Conservation (phyloP, 1,140 invertebrate species). For the Cyclina sinensis region DNA sequence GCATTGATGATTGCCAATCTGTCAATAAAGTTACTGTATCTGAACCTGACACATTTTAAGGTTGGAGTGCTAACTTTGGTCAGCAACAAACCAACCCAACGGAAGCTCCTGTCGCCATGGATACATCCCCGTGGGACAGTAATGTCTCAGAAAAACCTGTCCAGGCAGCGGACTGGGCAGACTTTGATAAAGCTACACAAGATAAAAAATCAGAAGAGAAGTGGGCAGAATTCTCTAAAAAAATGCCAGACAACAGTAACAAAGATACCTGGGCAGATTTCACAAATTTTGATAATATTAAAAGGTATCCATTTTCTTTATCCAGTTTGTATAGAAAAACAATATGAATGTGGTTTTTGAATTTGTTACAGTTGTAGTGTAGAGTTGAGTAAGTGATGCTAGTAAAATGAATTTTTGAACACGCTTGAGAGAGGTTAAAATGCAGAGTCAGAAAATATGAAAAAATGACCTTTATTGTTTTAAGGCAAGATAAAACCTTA, state of each 20-base stretch:
- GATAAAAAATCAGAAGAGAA: constrained; percentile 70
- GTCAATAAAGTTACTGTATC: not conserved
- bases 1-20: too few relatives aligned
- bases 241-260: constrained; percentile 41
- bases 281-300: constrained; percentile 75
- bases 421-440: too few relatives aligned
- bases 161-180: constrained; percentile 77
- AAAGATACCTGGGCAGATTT: constrained; percentile 81
- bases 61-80: constrained; percentile 46
- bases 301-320: constrained; percentile 62
- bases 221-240: constrained; percentile 82
- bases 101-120: constrained; percentile 83
- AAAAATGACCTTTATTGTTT: too few relatives aligned
- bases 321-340: too few relatives aligned
- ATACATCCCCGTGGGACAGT: constrained; percentile 84
- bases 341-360: too few relatives aligned
- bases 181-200: constrained; percentile 74
- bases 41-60: constrained; percentile 1
- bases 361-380: too few relatives aligned
- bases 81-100: constrained; percentile 77
- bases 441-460: too few relatives aligned
- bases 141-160: constrained; percentile 58
- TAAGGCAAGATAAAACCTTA: too few relatives aligned
- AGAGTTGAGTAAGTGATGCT: too few relatives aligned
- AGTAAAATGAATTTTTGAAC: too few relatives aligned